Percentiles rank a stretch among this genome's conserved stretches.
Conservation (phyloP, 2,113 vertebrate genomes). For the Onychorhynchus coronatus region DNA sequence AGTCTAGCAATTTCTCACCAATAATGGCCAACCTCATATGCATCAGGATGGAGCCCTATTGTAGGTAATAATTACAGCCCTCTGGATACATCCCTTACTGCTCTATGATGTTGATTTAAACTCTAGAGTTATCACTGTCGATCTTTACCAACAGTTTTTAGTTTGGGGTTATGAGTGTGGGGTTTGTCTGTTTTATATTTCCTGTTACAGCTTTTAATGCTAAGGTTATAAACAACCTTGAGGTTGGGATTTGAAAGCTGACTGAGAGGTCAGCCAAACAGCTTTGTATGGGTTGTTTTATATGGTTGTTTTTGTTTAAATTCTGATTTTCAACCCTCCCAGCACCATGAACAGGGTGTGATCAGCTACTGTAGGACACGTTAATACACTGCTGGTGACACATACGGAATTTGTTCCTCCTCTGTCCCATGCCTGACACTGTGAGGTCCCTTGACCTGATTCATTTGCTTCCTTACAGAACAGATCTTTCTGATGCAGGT, state of each 20-base stretch:
- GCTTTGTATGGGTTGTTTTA: background rate
- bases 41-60: background rate
- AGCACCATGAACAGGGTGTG: background rate
- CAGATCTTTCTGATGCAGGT: background rate
- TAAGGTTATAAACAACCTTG: background rate
- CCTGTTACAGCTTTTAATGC: background rate
- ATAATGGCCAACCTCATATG: background rate
- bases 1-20: background rate
- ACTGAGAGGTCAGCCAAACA: background rate
- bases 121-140: background rate
- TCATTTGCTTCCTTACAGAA: background rate
- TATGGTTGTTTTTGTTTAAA: background rate
- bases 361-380: background rate
- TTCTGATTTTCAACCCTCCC: background rate
- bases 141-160: background rate
- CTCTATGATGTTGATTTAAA: background rate
- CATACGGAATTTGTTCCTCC: background rate
- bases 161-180: background rate
- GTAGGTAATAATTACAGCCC: background rate
- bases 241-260: background rate
- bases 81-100: background rate
- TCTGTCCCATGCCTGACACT: background rate
- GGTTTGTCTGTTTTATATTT: background rate
- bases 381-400: background rate
- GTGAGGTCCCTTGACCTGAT: background rate